These are phyloP conservation scores for Amphipoea lucens DNA, from an alignment of 2,888 invertebrate genomes.

Conservation along the genomic window DNA sequence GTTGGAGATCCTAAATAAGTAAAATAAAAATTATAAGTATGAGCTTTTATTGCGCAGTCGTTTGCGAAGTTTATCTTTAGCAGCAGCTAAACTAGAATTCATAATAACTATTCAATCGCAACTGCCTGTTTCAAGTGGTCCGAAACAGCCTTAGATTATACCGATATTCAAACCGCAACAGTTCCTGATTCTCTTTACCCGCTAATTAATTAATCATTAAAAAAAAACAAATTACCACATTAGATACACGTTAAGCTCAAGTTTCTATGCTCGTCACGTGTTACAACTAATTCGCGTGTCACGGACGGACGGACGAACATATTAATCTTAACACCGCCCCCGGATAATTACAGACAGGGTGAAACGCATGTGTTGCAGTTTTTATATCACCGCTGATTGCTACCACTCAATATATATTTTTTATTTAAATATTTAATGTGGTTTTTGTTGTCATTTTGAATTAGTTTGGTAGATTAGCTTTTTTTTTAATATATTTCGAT, in stretches of 20 bases:
- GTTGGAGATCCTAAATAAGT: no score
- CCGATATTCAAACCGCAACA: constrained; percentile 6
- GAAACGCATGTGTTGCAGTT: constrained; percentile 43
- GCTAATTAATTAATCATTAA: constrained; percentile 25
- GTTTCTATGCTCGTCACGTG: constrained; percentile 59
- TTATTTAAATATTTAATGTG: constrained; percentile 11
- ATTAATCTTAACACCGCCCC: constrained; percentile 62
- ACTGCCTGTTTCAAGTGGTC: background rate
- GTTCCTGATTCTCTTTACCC: background rate
- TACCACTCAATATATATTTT: constrained; percentile 40
- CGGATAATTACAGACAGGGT: constrained; percentile 55
- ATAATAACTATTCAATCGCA: background rate
- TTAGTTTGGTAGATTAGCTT: background rate
- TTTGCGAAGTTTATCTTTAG: background rate
- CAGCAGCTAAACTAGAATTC: background rate
- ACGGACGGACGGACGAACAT: constrained; percentile 51
- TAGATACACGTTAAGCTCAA: constrained; percentile 35
- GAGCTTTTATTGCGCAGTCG: no score
- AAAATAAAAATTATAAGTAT: no score
- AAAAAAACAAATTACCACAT: constrained; percentile 27
- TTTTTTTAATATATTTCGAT: background rate
- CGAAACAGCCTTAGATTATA: background rate
- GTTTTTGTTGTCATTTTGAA: constrained; percentile 37
- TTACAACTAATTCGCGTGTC: constrained; percentile 65
- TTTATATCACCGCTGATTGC: constrained; percentile 56